Percentiles rank a stretch among this genome's conserved stretches.
Evolutionary conservation across 2,797 vertebrate genomes (phyloP).

Genomic region (Cichlasoma orientale): DNA sequence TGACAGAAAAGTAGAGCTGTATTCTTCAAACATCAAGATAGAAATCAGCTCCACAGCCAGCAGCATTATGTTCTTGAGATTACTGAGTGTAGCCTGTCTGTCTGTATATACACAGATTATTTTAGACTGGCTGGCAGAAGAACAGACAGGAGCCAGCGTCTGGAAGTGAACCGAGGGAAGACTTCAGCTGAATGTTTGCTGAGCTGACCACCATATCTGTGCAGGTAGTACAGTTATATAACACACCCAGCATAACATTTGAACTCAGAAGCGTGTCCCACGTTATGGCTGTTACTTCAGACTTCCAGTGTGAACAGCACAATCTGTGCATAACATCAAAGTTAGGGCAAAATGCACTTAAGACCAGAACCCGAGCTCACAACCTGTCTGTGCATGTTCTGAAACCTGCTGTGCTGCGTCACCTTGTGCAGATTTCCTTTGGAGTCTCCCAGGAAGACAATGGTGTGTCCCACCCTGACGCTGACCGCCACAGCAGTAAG

Average conservation of each 20-base stretch:
- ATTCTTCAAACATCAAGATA: too few relatives aligned
- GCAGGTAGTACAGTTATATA: background rate
- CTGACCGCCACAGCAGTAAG: conserved; percentile 93
- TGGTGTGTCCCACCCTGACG: conserved; percentile 86
- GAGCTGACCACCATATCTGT: background rate
- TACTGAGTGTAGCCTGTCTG: background rate
- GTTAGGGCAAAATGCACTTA: background rate
- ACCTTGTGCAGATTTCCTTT: conserved; percentile 94
- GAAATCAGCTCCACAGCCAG: background rate
- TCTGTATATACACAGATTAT: background rate
- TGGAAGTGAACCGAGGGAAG: background rate
- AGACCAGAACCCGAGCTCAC: background rate
- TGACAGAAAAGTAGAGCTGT: too few relatives aligned
- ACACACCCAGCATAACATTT: background rate
- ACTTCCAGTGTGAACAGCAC: background rate
- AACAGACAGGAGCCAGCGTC: background rate
- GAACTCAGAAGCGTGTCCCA: background rate
- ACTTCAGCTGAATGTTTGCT: background rate
- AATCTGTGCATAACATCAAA: background rate
- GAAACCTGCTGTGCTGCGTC: background rate
- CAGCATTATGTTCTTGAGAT: background rate
- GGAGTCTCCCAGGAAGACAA: conserved; percentile 94
- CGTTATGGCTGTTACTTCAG: background rate
- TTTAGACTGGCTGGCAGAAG: background rate
- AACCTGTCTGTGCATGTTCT: background rate